Evolutionary conservation across 2,113 vertebrate species (phyloP).

Genomic region (Labrus mixtus): DNA sequence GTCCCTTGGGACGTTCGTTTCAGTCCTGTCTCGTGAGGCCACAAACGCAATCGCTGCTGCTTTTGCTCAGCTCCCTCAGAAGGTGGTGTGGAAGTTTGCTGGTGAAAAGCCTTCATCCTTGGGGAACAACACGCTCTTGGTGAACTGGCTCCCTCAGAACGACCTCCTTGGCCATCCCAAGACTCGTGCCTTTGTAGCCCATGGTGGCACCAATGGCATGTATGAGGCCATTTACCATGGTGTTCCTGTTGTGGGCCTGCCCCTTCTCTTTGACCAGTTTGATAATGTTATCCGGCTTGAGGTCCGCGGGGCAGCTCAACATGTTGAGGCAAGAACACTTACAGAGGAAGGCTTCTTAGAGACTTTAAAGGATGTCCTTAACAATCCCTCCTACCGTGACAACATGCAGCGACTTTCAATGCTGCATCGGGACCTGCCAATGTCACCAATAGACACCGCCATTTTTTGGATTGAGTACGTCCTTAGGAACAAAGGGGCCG

Average conservation of each 20-base stretch:
- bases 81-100: conserved; percentile 79
- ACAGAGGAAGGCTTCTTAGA: conserved; percentile 71
- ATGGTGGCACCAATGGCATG: conserved; percentile 82
- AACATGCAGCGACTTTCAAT: conserved; percentile 77
- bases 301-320: conserved; percentile 72
- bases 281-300: conserved; percentile 79
- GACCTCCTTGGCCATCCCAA: conserved; percentile 83
- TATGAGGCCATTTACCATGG: conserved; percentile 84
- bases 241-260: conserved; percentile 78
- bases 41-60: conserved; percentile 78
- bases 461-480: conserved; percentile 86
- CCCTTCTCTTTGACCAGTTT: conserved; percentile 83
- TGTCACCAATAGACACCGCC: conserved; percentile 76
- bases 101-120: conserved; percentile 71
- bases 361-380: conserved; percentile 75
- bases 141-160: conserved; percentile 82
- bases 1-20: conserved; percentile 81
- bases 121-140: conserved; percentile 81
- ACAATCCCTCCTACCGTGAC: conserved; percentile 71
- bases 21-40: conserved; percentile 60
- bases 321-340: conserved; percentile 65
- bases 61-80: conserved; percentile 82
- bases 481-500: conserved; percentile 80
- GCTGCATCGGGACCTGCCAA: conserved; percentile 75
- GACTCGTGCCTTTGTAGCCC: conserved; percentile 78